Evolutionary conservation across 1,140 invertebrate genomes (phyloP).

Genomic region (Lepidurus packardi): DNA sequence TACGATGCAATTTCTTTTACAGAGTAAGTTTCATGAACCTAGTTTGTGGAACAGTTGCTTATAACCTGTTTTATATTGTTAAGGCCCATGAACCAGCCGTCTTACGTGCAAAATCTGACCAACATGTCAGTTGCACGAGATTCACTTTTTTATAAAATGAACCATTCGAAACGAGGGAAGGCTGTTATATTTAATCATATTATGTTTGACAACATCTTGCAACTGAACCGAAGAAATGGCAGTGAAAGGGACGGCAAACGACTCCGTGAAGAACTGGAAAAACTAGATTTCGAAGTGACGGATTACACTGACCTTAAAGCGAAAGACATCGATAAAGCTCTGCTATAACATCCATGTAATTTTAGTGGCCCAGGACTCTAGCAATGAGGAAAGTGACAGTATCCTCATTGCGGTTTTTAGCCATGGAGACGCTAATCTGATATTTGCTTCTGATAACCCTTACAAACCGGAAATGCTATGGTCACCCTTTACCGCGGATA

Average conservation of each 20-base stretch:
- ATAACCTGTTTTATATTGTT: not conserved
- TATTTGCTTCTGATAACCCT: too few relatives aligned
- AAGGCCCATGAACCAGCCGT: not conserved
- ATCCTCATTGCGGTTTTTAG: too few relatives aligned
- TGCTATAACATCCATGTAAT: too few relatives aligned
- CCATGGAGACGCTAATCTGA: too few relatives aligned
- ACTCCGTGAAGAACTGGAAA: slow-evolving; percentile 56
- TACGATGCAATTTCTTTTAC: not conserved
- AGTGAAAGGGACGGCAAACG: slow-evolving; percentile 52
- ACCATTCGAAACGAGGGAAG: slow-evolving; percentile 47
- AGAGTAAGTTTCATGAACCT: not conserved
- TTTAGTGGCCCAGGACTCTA: slow-evolving; percentile 45
- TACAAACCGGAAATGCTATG: too few relatives aligned
- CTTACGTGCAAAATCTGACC: not conserved
- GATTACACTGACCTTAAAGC: slow-evolving; percentile 56
- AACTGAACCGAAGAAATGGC: slow-evolving; percentile 45
- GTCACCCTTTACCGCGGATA: too few relatives aligned
- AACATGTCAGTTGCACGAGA: slow-evolving; percentile 40
- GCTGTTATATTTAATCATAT: slow-evolving; percentile 55
- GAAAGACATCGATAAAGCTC: slow-evolving; percentile 58
- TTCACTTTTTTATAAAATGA: slow-evolving; percentile 45
- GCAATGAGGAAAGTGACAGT: too few relatives aligned
- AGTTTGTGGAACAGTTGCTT: not conserved
- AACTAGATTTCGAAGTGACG: slow-evolving; percentile 67
- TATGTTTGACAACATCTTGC: slow-evolving; percentile 43